These are phyloP conservation scores for Cyphomyrus discorhynchus DNA, from an alignment of 2,113 vertebrate species.

Conservation along the genomic window DNA sequence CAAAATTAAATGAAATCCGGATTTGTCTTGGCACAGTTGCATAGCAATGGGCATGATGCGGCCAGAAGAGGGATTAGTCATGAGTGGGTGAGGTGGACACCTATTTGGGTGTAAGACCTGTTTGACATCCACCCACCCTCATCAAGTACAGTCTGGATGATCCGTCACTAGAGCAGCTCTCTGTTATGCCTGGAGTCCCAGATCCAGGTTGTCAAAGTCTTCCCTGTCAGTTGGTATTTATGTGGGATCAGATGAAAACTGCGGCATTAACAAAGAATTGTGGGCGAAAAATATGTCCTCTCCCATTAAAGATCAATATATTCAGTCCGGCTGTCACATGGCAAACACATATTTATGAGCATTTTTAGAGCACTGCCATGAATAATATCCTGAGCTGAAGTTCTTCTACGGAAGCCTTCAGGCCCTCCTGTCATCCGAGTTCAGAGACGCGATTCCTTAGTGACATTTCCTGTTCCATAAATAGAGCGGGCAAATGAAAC, in stretches of 20 bases:
- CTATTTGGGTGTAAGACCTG: neutral
- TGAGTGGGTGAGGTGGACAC: neutral
- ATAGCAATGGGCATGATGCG: neutral
- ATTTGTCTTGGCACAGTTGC: slow-evolving; percentile 3
- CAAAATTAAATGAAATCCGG: neutral
- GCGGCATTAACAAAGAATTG: neutral
- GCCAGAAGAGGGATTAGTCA: neutral
- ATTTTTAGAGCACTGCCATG: neutral
- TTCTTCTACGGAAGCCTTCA: neutral
- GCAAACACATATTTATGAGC: neutral
- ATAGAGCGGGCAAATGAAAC: neutral
- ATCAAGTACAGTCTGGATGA: neutral
- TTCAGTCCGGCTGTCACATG: neutral
- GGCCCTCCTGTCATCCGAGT: neutral
- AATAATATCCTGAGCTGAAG: neutral
- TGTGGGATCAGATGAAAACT: neutral
- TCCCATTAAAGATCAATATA: neutral
- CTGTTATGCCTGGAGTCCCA: neutral
- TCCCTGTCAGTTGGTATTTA: neutral
- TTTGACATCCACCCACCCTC: neutral
- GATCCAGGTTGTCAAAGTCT: neutral
- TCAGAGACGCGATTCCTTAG: neutral
- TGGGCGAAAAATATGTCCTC: neutral
- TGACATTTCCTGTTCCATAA: neutral
- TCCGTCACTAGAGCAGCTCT: neutral